Evolutionary conservation across 2,888 invertebrate species (phyloP), one percentile per base, ranked within the genome.

Genomic region (Pocota personata): DNA sequence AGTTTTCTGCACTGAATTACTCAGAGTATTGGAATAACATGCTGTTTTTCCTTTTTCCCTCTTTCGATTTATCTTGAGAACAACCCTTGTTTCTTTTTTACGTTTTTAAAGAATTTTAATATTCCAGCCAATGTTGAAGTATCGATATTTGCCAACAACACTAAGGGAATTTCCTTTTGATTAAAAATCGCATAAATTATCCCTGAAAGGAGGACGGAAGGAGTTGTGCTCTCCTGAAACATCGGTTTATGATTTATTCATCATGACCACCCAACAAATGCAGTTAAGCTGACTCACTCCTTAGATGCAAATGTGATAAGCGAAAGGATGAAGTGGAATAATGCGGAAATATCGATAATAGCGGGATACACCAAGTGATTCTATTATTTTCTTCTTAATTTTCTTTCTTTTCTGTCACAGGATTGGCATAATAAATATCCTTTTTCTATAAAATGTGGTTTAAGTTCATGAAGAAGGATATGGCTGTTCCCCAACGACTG

Each of bases 161-260:
- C 40, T 64, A 55, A 32, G 62, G 60, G 58, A 71, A 79, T 71
- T 71, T 69, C 75, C 80, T 80, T 84, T 80, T 80, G 84, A 84
- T 84, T 84, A 80, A 84, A 84, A 75, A 84, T 75, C 58, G 71
- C 57, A 84, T 84, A 84, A 80, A 79, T 79, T 58, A 75, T 84
- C 43, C 46, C 12, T 32, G 30, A 14, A 24, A 19, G 14, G 55
- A 10, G 24, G 21, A 24, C 21, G 27, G 32, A 40, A 32, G 32
- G 8, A 2, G 19, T 46, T 55, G 14, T 55, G 19, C n/a, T 55
- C 24, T 12, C 4, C 43, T 24, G 32, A 4, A 48, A 37, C 60
- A 77, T 27, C 37, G 57, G 79, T 60, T 75, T 84, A 84, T 71
- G 79, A 79, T 84, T 84, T 84, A 84, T 84, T 84, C 55, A 78